Evolutionary conservation across 2,888 invertebrate species (phyloP).

Genomic region (Cabera pusaria): DNA sequence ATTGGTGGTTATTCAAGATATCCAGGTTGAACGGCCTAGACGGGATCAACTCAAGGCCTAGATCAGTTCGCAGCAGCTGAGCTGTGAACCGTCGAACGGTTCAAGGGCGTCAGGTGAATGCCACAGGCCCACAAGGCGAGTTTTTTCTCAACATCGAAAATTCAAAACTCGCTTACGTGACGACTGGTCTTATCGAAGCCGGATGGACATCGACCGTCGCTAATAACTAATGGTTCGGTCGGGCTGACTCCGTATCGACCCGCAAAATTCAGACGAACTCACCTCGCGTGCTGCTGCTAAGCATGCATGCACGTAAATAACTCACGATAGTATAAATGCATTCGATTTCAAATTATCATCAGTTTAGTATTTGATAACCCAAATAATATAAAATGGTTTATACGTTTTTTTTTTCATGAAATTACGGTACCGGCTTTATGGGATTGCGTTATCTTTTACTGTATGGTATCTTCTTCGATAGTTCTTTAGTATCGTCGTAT

Average conservation of each 20-base stretch:
- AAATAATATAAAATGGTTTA: slow-evolving; percentile 17
- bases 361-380: slow-evolving; percentile 4
- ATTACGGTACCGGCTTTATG: slow-evolving; percentile 6
- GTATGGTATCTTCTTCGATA: slow-evolving; percentile 5
- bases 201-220: slow-evolving; percentile 59
- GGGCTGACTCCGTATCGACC: slow-evolving; percentile 27
- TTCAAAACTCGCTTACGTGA: slow-evolving; percentile 63
- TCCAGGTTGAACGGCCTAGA: slow-evolving; percentile 72
- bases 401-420: slow-evolving; percentile 8
- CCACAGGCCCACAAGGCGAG: slow-evolving; percentile 70
- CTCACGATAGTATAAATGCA: slow-evolving; percentile 20
- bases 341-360: slow-evolving; percentile 14
- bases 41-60: slow-evolving; percentile 71
- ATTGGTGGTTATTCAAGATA: slow-evolving; percentile 49
- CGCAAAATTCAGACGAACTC: slow-evolving; percentile 31
- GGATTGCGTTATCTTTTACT: slow-evolving; percentile 7
- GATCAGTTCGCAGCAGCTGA: slow-evolving; percentile 68
- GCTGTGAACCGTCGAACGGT: slow-evolving; percentile 68
- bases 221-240: slow-evolving; percentile 48
- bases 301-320: slow-evolving; percentile 34
- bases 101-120: slow-evolving; percentile 80
- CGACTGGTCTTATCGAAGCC: slow-evolving; percentile 64
- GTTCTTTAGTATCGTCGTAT: too few relatives aligned
- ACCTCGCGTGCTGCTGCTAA: slow-evolving; percentile 31
- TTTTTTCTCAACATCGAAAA: slow-evolving; percentile 59